These are phyloP conservation scores for Heterocephalus glaber DNA, from an alignment of 2,113 vertebrate species.

Conservation along the genomic window DNA sequence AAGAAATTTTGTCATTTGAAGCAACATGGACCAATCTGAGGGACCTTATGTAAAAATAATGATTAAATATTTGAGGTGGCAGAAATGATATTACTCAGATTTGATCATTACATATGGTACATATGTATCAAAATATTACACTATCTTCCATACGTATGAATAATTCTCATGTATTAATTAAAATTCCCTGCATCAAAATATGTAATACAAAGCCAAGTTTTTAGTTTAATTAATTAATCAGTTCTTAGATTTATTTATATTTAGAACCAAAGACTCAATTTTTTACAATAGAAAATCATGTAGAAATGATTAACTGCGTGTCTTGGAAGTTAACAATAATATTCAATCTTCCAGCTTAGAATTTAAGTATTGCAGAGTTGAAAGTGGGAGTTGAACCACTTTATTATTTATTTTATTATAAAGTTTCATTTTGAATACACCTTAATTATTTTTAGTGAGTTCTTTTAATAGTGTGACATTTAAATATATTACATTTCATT, in stretches of 20 bases:
- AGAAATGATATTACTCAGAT: neutral
- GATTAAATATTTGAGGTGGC: neutral
- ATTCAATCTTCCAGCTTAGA: neutral
- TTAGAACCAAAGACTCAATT: neutral
- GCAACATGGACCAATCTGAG: neutral
- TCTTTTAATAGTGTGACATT: neutral
- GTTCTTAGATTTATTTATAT: neutral
- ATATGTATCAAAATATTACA: no score
- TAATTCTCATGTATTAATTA: neutral
- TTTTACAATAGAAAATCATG: neutral
- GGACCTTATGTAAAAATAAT: neutral
- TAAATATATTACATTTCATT: neutral
- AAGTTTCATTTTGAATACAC: neutral
- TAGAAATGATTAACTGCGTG: neutral
- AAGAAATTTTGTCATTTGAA: no score
- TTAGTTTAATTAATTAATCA: neutral
- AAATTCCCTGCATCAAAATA: neutral
- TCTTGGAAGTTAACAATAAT: neutral
- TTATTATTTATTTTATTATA: neutral
- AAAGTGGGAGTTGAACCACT: neutral
- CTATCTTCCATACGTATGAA: neutral
- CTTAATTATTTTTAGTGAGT: neutral
- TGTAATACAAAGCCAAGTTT: no score
- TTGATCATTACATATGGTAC: no score
- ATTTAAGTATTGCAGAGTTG: neutral